Conservation (phyloP, 2,113 vertebrate genomes). For the Sapajus apella region DNA sequence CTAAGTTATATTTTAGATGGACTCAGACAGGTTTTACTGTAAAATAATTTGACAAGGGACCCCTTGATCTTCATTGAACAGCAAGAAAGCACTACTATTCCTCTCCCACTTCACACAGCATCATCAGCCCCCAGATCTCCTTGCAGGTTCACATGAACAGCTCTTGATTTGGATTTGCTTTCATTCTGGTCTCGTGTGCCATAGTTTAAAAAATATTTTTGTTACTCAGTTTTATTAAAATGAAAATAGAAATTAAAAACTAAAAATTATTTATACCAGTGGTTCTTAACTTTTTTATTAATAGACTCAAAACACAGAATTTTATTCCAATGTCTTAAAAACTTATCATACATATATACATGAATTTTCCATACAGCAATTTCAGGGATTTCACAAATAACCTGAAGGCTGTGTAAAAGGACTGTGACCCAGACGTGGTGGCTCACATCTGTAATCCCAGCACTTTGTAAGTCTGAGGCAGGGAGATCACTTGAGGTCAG, state of each 20-base stretch:
- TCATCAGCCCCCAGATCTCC: too few relatives aligned
- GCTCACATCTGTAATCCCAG: too few relatives aligned
- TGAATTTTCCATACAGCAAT: background rate
- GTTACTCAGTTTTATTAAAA: background rate
- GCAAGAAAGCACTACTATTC: background rate
- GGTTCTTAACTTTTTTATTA: conserved; percentile 10
- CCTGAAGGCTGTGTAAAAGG: background rate
- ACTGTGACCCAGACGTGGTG: too few relatives aligned
- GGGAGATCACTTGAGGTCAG: too few relatives aligned
- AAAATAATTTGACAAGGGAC: background rate
- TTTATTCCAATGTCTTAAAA: background rate
- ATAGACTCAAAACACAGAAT: background rate
- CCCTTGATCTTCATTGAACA: background rate
- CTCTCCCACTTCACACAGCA: background rate
- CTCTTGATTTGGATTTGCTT: background rate
- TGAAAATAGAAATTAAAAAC: conserved; percentile 4
- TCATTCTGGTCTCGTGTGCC: background rate
- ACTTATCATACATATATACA: background rate
- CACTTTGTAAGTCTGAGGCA: too few relatives aligned
- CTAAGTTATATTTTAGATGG: background rate
- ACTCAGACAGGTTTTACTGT: background rate
- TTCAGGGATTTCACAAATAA: background rate
- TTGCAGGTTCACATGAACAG: background rate
- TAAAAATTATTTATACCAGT: background rate
- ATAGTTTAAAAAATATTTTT: background rate